These are phyloP conservation scores for Caenorhabditis latens DNA, from an alignment of 1,140 invertebrate genomes.

Conservation along the genomic window DNA sequence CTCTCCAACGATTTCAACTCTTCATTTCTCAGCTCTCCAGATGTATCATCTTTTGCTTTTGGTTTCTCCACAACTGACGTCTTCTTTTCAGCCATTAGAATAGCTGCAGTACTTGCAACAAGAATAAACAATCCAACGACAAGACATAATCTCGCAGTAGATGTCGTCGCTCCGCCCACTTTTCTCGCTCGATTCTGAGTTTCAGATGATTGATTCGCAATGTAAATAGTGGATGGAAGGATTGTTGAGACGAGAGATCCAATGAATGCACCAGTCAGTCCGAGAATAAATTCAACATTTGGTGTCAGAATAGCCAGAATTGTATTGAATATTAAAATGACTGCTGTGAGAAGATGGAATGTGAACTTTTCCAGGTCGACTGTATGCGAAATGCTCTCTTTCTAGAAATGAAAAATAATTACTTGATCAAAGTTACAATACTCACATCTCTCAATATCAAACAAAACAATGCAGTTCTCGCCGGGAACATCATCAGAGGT, in stretches of 20 bases:
- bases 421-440: neutral
- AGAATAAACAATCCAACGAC: conserved; percentile 60
- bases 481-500: conserved; percentile 95
- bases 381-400: conserved; percentile 51
- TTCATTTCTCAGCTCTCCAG: conserved; percentile 65
- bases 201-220: conserved; percentile 38
- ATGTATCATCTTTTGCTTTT: conserved; percentile 49
- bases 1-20: conserved; percentile 74
- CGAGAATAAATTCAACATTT: conserved; percentile 90
- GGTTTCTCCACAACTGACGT: conserved; percentile 71
- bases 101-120: conserved; percentile 56
- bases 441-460: conserved; percentile 87
- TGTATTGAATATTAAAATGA: conserved; percentile 85
- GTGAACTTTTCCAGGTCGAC: conserved; percentile 71
- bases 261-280: conserved; percentile 91
- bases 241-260: conserved; percentile 93
- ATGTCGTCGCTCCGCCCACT: conserved; percentile 22
- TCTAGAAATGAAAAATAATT: conserved; percentile 20
- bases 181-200: conserved; percentile 26
- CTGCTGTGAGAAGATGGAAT: conserved; percentile 86
- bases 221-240: conserved; percentile 83
- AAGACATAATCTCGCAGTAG: conserved; percentile 18
- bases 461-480: conserved; percentile 91
- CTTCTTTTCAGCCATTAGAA: conserved; percentile 80
- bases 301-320: conserved; percentile 82